phyloP scores from a whole-genome alignment of 2,113 vertebrate genomes.

The Myotis davidii region DNA sequence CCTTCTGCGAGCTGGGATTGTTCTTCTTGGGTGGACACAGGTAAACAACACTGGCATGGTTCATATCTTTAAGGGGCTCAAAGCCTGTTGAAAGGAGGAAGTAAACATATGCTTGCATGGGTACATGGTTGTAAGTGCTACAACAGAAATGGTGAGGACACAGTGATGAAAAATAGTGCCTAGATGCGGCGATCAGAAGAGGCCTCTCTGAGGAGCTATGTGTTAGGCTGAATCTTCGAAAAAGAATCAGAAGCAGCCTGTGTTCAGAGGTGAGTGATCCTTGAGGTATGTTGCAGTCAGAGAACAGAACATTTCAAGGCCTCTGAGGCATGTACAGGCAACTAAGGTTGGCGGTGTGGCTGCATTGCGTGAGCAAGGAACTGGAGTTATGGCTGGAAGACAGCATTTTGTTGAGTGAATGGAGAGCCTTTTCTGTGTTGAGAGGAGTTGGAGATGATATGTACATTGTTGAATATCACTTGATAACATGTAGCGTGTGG shows the following conservation, averaged over 20 bases:
- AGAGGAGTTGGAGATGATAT: neutral
- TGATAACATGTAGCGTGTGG: neutral
- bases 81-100: neutral
- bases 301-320: neutral
- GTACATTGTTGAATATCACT: neutral
- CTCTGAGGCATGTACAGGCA: neutral
- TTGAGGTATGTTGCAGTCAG: neutral
- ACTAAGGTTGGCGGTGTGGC: rapidly evolving
- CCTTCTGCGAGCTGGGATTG: neutral
- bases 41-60: neutral
- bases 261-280: neutral
- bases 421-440: neutral
- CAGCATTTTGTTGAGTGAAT: neutral
- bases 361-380: neutral
- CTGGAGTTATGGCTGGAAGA: neutral
- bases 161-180: neutral
- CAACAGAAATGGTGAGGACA: neutral
- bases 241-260: neutral
- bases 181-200: neutral
- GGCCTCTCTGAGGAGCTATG: neutral
- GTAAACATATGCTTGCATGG: neutral
- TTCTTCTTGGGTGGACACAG: neutral
- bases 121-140: neutral
- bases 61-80: neutral
- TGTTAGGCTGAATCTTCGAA: neutral